Evolutionary conservation across 2,797 vertebrate species (phyloP).

Genomic region (Meda fulgida): DNA sequence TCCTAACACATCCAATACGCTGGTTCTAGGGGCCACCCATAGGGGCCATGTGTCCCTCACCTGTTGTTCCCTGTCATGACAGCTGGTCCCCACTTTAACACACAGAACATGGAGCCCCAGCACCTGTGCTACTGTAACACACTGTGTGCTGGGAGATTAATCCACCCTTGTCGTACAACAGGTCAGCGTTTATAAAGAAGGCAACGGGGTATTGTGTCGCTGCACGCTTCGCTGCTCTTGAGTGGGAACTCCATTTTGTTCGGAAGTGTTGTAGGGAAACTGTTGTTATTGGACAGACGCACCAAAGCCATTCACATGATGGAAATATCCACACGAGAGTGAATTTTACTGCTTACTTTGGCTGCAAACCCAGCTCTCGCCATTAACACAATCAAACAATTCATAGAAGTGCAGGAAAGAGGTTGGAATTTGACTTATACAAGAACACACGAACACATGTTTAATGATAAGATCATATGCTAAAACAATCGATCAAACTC

Average conservation of each 20-base stretch:
- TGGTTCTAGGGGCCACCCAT: constrained; percentile 13
- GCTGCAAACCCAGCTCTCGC: neutral
- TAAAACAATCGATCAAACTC: neutral
- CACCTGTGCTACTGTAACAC: neutral
- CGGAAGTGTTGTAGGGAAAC: neutral
- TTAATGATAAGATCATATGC: constrained; percentile 1
- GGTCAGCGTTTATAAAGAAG: constrained; percentile 41
- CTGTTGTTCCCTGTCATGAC: constrained; percentile 55
- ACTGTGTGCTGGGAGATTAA: constrained; percentile 47
- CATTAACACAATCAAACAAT: neutral
- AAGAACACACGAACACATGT: constrained; percentile 3
- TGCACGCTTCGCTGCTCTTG: neutral
- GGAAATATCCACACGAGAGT: constrained; percentile 4
- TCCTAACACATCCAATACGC: neutral
- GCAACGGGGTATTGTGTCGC: neutral
- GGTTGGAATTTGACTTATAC: no score
- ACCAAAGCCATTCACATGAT: neutral
- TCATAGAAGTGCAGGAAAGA: constrained; percentile 4
- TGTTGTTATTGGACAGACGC: neutral
- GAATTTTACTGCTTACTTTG: neutral
- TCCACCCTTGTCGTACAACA: constrained; percentile 46
- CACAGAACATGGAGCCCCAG: no score
- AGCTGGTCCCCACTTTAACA: constrained; percentile 45
- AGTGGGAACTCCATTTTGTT: constrained; percentile 26
- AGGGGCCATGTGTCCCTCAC: constrained; percentile 57